Base-by-base conservation (phyloP, 2,888 invertebrate species). In the Melieria crassipennis region DNA sequence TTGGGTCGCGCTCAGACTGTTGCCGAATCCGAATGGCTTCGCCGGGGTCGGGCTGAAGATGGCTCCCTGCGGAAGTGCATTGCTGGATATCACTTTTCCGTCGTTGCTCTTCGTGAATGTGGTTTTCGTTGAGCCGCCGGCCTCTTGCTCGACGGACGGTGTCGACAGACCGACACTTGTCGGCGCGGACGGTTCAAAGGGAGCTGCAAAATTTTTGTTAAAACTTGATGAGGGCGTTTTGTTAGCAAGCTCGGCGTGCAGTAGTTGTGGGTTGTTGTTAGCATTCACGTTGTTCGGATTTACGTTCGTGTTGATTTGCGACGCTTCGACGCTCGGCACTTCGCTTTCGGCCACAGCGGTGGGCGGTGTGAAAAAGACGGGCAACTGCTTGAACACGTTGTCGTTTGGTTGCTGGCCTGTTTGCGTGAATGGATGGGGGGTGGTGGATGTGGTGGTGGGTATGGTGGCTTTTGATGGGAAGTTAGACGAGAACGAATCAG, bases 91-190 rank as follows among this genome's bases (percentile, higher is more conserved):
- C 52, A 86, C 85, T 75, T 86, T 85, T 71, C 86, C 86, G 48
- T 84, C 85, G 61, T 82, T 83, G 74, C 84, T 86, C 75, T 85
- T 85, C 64, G 80, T 82, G 71, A 85, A 86, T 60, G 83, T 84
- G 13, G 83, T 78, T 74, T 86, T 86, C 67, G 58, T 71, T 43
- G 72, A 70, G 42, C 71, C 69, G 16, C 66, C 66, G 60, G 52
- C 58, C 4, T 61, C 65, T 67, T 57, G 62, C 65, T 42, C 71
- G 45, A 47, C 60, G n/a, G 58, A 47, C 5, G 58, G 6, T 42
- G 55, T n/a, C 7, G 56, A 5, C 16, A 46, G 58, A 55, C 57
- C 70, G 64, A 70, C 70, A 13, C 78, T 74, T 5, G 83, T 77
- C n/a, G 57, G n/a, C n/a, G 62, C 69, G 30, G 70, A 70, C 48